Evolutionary conservation across 2,113 vertebrate genomes (phyloP).

Genomic region (Progne subis): DNA sequence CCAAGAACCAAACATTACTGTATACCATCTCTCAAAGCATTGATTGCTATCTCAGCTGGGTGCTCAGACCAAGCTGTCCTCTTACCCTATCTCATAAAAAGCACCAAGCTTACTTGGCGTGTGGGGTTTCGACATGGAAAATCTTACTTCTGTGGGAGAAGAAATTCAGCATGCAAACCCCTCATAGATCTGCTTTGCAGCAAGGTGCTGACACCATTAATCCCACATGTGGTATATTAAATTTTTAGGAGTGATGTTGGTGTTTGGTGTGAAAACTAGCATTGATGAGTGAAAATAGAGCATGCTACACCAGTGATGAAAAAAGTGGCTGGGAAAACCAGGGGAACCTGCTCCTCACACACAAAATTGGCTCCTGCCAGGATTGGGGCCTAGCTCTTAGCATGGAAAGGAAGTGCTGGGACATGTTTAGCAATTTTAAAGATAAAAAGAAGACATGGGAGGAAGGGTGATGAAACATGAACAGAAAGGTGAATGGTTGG

Average conservation of each 20-base stretch:
- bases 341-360: not conserved
- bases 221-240: not conserved
- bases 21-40: not conserved
- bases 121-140: not conserved
- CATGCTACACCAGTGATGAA: not conserved
- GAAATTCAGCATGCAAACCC: not conserved
- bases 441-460: not conserved
- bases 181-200: not conserved
- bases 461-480: not conserved
- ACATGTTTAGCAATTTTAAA: not conserved
- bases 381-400: not conserved
- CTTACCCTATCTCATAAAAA: not conserved
- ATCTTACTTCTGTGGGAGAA: not conserved
- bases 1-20: not conserved
- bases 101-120: fast-evolving
- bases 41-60: not conserved
- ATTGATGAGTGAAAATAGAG: not conserved
- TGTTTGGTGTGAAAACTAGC: not conserved
- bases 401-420: not conserved
- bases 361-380: fast-evolving
- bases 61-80: not conserved
- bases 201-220: not conserved
- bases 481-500: not conserved
- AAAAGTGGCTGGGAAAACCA: not conserved
- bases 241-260: not conserved